phyloP scores from a whole-genome alignment of 2,888 invertebrate species.

The Euproctis similis region DNA sequence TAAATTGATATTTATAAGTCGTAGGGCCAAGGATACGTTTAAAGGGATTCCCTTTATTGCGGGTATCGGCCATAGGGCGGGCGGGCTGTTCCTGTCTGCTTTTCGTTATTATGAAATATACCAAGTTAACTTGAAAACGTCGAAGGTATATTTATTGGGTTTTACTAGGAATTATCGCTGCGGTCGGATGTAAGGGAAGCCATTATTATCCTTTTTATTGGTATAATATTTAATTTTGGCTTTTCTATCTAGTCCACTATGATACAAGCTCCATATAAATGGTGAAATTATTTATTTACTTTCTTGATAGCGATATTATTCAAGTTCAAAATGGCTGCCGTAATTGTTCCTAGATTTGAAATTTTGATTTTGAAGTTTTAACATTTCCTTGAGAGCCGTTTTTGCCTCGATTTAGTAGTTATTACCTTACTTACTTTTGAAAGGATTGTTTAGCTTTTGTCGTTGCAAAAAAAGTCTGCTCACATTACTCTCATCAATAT shows the following conservation, averaged over 20 bases:
- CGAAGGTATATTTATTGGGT: constrained; percentile 72
- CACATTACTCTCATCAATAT: too few relatives aligned
- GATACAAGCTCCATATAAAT: constrained; percentile 60
- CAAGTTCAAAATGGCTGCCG: too few relatives aligned
- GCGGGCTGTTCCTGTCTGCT: constrained; percentile 63
- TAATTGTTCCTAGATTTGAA: too few relatives aligned
- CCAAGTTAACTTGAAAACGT: constrained; percentile 65
- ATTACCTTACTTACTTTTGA: too few relatives aligned
- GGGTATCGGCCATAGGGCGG: constrained; percentile 52
- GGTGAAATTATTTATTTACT: constrained; percentile 57
- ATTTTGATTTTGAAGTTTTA: too few relatives aligned
- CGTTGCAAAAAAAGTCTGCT: too few relatives aligned
- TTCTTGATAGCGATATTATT: too few relatives aligned
- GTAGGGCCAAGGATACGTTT: constrained; percentile 69
- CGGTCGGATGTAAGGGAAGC: constrained; percentile 63
- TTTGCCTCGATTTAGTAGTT: too few relatives aligned
- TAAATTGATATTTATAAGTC: constrained; percentile 75
- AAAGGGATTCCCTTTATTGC: constrained; percentile 75
- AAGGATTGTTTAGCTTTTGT: too few relatives aligned
- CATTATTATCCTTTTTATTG: constrained; percentile 74
- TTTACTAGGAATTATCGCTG: constrained; percentile 64
- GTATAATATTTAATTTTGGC: constrained; percentile 75
- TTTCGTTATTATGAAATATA: constrained; percentile 71
- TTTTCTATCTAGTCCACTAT: constrained; percentile 50
- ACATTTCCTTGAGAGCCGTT: too few relatives aligned